A percentile compares a stretch with the other conserved stretches of the same genome.
These are phyloP conservation scores for Bungarus multicinctus DNA, from an alignment of 2,113 vertebrate genomes.

Conservation along the genomic window DNA sequence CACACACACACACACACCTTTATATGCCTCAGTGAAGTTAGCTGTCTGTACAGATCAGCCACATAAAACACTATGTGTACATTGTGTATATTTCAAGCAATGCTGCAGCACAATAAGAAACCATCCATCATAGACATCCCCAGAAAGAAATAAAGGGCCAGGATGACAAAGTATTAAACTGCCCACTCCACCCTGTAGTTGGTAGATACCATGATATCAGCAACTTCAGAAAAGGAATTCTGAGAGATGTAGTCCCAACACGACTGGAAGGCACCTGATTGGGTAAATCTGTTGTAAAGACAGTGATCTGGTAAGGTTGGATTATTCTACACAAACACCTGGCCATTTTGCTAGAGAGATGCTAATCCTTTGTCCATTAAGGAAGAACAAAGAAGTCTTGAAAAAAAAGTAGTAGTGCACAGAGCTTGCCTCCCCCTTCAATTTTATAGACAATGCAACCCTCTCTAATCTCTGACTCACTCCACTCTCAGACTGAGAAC, in stretches of 20 bases:
- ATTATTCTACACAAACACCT: not conserved
- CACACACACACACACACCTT: not conserved
- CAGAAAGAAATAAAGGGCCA: not conserved
- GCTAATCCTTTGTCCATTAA: not conserved
- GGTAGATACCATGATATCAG: not conserved
- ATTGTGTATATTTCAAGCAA: not conserved
- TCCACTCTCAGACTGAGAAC: constrained; percentile 15
- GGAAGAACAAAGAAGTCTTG: constrained; percentile 27
- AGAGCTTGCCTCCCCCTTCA: constrained; percentile 4
- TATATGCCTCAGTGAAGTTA: not conserved
- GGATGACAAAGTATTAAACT: not conserved
- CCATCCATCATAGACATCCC: not conserved
- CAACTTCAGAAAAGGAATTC: not conserved
- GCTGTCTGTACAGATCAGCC: not conserved
- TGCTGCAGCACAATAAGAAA: not conserved
- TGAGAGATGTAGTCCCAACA: not conserved
- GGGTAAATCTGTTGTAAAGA: not conserved
- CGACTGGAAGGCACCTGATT: not conserved
- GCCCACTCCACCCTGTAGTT: not conserved
- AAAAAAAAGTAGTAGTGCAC: not conserved
- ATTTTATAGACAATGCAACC: not conserved
- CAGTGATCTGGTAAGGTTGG: not conserved
- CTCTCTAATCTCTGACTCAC: not conserved
- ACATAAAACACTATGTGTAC: not conserved
- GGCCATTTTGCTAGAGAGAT: constrained; percentile 12